Percentiles rank a stretch among this genome's conserved stretches.
Evolutionary conservation across 2,797 vertebrate genomes (phyloP).

Genomic region (Chloroceryle amazona): DNA sequence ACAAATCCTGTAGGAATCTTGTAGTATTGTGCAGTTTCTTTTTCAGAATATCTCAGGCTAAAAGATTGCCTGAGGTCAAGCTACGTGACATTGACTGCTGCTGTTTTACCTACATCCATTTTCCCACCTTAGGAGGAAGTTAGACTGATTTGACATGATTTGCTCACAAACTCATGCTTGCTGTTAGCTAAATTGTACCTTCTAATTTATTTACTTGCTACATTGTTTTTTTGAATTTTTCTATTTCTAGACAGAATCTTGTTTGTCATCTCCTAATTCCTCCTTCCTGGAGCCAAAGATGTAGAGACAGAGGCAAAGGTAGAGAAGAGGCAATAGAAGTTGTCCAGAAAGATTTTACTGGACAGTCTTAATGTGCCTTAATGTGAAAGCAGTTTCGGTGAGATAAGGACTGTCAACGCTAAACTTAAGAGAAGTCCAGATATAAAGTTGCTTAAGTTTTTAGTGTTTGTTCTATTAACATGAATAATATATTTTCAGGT

Average conservation of each 20-base stretch:
- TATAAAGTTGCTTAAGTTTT: neutral
- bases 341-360: neutral
- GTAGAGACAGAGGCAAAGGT: neutral
- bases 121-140: neutral
- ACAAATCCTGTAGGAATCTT: neutral
- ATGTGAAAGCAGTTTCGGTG: neutral
- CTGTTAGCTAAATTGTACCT: neutral
- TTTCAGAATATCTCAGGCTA: neutral
- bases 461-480: neutral
- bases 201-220: neutral
- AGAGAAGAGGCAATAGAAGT: neutral
- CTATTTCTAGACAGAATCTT: neutral
- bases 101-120: neutral
- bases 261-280: neutral
- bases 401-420: neutral
- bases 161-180: neutral
- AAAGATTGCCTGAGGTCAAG: neutral
- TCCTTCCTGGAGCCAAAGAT: neutral
- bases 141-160: neutral
- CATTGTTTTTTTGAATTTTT: neutral
- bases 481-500: neutral
- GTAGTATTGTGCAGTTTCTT: neutral
- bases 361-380: neutral
- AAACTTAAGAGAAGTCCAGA: neutral
- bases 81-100: neutral